These are phyloP conservation scores for Apodemia zela DNA, from an alignment of 2,888 invertebrate genomes.

Conservation along the genomic window DNA sequence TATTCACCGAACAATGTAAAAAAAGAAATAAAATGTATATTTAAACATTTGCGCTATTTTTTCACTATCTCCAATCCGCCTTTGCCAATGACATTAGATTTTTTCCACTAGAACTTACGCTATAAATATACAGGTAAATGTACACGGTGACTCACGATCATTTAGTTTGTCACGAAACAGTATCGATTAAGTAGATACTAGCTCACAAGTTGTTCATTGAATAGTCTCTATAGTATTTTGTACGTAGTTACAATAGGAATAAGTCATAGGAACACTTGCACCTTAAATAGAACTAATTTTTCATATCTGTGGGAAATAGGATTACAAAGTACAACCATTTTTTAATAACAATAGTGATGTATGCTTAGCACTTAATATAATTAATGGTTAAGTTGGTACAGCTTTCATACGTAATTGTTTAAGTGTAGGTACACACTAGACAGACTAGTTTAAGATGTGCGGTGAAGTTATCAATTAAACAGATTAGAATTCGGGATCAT, in stretches of 20 bases:
- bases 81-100: constrained; percentile 3
- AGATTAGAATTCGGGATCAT: not conserved
- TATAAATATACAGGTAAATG: constrained; percentile 6
- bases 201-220: constrained; percentile 38
- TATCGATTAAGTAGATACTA: constrained; percentile 47
- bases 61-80: not conserved
- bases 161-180: constrained; percentile 20
- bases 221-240: constrained; percentile 25
- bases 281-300: constrained; percentile 31
- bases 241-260: constrained; percentile 30
- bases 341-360: constrained; percentile 6
- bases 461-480: not conserved
- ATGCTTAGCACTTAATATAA: constrained; percentile 11
- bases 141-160: constrained; percentile 11
- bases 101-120: constrained; percentile 8
- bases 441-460: not conserved
- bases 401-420: constrained; percentile 42
- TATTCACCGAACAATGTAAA: too few relatives aligned
- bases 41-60: not conserved
- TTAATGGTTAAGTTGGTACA: constrained; percentile 33
- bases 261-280: constrained; percentile 32
- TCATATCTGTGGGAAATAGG: constrained; percentile 27
- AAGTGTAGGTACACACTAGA: not conserved
- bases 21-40: too few relatives aligned
- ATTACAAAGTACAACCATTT: constrained; percentile 25